Evolutionary conservation across 2,113 vertebrate genomes (phyloP).

Genomic region (Eulemur macaco): DNA sequence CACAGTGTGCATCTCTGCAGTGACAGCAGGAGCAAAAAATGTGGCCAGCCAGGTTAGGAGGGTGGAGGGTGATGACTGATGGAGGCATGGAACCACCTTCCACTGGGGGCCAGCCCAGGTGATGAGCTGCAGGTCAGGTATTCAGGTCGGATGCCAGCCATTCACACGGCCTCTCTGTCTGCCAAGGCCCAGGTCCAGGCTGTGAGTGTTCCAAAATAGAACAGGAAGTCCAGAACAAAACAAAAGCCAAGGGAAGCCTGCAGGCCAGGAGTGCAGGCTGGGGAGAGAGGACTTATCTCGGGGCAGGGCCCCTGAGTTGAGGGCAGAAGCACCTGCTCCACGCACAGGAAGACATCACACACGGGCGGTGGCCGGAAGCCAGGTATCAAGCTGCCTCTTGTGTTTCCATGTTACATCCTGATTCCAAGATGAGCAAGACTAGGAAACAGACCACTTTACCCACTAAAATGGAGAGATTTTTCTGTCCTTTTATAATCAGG

Average conservation of each 20-base stretch:
- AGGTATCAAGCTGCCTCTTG: neutral
- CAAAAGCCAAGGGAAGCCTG: neutral
- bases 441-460: neutral
- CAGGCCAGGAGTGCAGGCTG: neutral
- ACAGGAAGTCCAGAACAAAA: constrained; percentile 60
- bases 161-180: neutral
- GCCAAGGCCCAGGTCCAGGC: constrained; percentile 19
- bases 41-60: neutral
- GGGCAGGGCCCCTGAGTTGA: neutral
- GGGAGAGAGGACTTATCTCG: neutral
- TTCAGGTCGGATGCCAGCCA: constrained; percentile 7
- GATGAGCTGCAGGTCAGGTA: neutral
- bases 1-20: neutral
- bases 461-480: neutral
- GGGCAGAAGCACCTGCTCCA: neutral
- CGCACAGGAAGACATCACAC: neutral
- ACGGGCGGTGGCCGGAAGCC: neutral
- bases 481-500: neutral
- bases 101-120: neutral
- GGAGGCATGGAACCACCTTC: neutral
- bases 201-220: constrained; percentile 46
- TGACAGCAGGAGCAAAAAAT: neutral
- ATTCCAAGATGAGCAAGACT: neutral
- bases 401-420: neutral
- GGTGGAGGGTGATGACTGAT: neutral